A percentile compares a stretch with the other conserved stretches of the same genome.
phyloP scores from a whole-genome alignment of 2,113 vertebrate species.

The Erythrocercus mccallii region DNA sequence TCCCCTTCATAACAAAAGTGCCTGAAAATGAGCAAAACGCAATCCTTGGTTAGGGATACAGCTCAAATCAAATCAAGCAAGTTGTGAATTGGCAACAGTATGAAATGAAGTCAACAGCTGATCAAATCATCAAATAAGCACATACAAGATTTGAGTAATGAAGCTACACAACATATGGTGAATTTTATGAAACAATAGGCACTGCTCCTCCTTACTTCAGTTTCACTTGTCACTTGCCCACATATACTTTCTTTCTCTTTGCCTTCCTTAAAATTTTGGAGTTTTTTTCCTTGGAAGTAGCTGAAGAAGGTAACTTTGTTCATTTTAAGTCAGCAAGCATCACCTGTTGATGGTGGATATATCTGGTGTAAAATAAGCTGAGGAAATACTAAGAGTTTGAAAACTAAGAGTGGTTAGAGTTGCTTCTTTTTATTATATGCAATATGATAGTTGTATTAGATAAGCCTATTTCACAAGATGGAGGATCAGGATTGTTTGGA shows the following conservation, averaged over 20 bases:
- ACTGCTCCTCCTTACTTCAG: background rate
- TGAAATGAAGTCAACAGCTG: background rate
- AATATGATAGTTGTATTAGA: background rate
- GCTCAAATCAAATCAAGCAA: background rate
- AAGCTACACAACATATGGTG: background rate
- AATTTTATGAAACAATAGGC: slow-evolving; percentile 3
- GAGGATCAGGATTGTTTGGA: background rate
- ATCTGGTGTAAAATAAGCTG: background rate
- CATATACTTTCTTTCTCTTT: background rate
- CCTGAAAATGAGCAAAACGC: background rate
- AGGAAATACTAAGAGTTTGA: background rate
- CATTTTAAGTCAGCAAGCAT: background rate
- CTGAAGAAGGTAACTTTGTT: background rate
- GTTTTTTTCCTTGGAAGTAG: background rate
- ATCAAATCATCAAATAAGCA: background rate
- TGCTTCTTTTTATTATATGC: background rate
- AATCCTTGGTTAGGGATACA: background rate
- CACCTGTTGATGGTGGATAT: background rate
- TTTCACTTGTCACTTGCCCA: background rate
- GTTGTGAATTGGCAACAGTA: background rate
- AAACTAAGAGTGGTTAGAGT: background rate
- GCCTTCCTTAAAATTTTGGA: background rate
- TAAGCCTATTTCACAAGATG: background rate
- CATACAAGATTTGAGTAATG: background rate
- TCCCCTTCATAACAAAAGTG: background rate